Evolutionary conservation across 1,140 invertebrate genomes (phyloP).

Genomic region (Paralvinella palmiformis): DNA sequence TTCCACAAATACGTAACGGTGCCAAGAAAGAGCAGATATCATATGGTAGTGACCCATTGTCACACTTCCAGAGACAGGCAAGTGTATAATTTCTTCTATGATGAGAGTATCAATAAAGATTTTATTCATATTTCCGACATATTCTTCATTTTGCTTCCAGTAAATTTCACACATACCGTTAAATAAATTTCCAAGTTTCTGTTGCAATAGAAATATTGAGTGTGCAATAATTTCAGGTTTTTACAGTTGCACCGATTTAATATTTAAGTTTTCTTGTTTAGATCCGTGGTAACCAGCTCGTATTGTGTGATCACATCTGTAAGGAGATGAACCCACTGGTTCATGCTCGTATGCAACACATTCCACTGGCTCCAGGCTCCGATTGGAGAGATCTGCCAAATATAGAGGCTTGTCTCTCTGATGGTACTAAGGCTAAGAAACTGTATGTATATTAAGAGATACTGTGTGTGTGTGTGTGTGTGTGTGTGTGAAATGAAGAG

Average conservation of each 20-base stretch:
- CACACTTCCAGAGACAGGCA: slow-evolving; percentile 71
- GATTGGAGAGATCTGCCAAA: slow-evolving; percentile 87
- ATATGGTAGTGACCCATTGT: slow-evolving; percentile 65
- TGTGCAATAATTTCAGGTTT: too few species aligned
- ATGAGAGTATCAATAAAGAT: too few species aligned
- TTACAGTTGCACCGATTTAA: background rate
- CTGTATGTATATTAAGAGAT: slow-evolving; percentile 1
- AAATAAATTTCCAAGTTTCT: too few species aligned
- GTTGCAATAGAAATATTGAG: too few species aligned
- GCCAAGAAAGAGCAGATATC: slow-evolving; percentile 64
- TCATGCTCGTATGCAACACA: slow-evolving; percentile 68
- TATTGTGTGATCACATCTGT: slow-evolving; percentile 72
- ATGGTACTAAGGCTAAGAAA: slow-evolving; percentile 61
- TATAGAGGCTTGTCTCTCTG: slow-evolving; percentile 62
- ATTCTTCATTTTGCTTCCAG: slow-evolving; percentile 4
- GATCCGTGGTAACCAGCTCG: slow-evolving; percentile 59
- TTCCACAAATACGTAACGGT: slow-evolving; percentile 71
- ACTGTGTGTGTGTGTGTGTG: too few species aligned
- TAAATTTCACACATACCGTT: background rate
- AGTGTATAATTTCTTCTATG: too few species aligned
- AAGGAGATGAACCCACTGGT: slow-evolving; percentile 78
- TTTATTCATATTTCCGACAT: background rate
- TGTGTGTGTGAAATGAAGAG: background rate
- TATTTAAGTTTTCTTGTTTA: slow-evolving; percentile 32
- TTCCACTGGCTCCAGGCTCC: slow-evolving; percentile 68